Evolutionary conservation across 2,888 invertebrate species (phyloP), one percentile per base, ranked within the genome.

Genomic region (Rhingia rostrata): DNA sequence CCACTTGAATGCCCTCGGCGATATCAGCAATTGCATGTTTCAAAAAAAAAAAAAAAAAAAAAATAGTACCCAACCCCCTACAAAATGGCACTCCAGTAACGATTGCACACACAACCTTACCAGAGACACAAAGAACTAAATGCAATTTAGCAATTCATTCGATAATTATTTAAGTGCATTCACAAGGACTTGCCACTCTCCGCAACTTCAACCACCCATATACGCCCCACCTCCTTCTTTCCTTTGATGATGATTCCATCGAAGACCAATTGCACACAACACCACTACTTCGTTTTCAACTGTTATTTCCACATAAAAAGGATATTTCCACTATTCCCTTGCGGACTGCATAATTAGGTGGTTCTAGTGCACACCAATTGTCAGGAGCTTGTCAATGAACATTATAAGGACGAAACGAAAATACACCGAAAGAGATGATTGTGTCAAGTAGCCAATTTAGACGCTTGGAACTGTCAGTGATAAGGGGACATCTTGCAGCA

Each of bases 371-470:
- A 73, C 61, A 61, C 43, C 67, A 67, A 78, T 77, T 77, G 72
- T 67, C 61, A 61, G 63, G 63, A 73, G 73, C 78, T 73, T 78
- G 72, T 73, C 78, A 78, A 69, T 78, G 67, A 6, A 66, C 60
- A 61, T 75, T 82, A 54, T 75, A 54, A 72, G 72, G 58, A 66
- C 66, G 12, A 83, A 75, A 72, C 39, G 67, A 64, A 73, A 73
- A 61, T 64, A 35, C 64, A 22, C 70, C 64, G 54, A 66, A 75
- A 61, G 60, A 72, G 82, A 83, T 73, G 77, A 83, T 78, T 83
- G 54, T 63, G 82, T 83, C 82, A 78, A 83, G 78, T 61, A 78
- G 78, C 83, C 78, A 78, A 83, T 83, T 83, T 78, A 73, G 83
- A 41, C 45, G 63, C 78, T 63, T 64, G 63, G 43, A 78, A 83